Percentiles rank a stretch among this genome's conserved stretches.
Conservation (phyloP, 2,113 vertebrate species). For the Zapus hudsonius region DNA sequence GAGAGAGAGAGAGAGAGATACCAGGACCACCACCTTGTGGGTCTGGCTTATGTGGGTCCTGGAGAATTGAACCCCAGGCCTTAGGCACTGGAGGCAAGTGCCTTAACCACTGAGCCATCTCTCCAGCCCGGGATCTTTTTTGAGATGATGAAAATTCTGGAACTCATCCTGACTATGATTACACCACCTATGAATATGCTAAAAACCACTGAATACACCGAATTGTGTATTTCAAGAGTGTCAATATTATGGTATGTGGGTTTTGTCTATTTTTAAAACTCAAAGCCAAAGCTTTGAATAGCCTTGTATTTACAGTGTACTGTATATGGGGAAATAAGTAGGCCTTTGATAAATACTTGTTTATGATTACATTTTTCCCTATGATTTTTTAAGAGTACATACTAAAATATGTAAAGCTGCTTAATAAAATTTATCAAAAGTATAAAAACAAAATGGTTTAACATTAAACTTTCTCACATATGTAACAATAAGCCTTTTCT, state of each 20-base stretch:
- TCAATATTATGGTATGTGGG: neutral
- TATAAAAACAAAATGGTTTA: neutral
- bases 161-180: neutral
- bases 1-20: too few species aligned
- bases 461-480: neutral
- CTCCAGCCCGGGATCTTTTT: neutral
- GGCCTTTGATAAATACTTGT: neutral
- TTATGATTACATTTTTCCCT: neutral
- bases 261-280: constrained; percentile 6
- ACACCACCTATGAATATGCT: neutral
- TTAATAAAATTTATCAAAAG: constrained; percentile 22
- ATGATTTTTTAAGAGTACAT: neutral
- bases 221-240: neutral
- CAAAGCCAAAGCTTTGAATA: neutral
- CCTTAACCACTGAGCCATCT: too few species aligned
- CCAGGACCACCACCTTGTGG: too few species aligned
- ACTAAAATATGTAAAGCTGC: neutral
- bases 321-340: neutral
- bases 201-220: neutral
- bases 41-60: too few species aligned
- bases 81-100: too few species aligned
- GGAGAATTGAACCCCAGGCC: too few species aligned
- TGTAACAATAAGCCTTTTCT: neutral
- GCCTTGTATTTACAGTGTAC: neutral
- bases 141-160: neutral